Evolutionary conservation across 2,113 vertebrate species (phyloP).

Genomic region (Pontoporia blainvillei): DNA sequence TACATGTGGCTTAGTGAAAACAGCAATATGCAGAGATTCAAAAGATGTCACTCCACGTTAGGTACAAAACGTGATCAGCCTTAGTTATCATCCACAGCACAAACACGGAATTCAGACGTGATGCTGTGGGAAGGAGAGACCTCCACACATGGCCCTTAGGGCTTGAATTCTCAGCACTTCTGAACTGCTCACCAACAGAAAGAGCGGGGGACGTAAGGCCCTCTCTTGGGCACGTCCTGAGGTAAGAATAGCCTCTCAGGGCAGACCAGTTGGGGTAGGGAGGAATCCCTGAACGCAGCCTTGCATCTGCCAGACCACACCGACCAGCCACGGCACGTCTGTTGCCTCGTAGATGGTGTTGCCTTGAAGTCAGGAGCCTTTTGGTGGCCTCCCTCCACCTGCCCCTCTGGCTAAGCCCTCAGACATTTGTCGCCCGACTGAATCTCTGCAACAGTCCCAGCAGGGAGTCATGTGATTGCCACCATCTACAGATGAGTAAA

Average conservation of each 20-base stretch:
- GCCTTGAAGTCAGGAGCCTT: rapidly evolving
- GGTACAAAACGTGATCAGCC: conserved; percentile 49
- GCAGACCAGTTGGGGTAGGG: rapidly evolving
- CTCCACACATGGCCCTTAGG: rapidly evolving
- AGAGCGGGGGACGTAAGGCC: rapidly evolving
- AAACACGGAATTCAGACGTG: not conserved
- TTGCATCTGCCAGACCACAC: rapidly evolving
- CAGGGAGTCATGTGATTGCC: rapidly evolving
- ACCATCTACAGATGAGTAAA: rapidly evolving
- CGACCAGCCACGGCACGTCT: rapidly evolving
- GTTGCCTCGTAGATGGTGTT: rapidly evolving
- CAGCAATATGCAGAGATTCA: conserved; percentile 65
- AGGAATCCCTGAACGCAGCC: not conserved
- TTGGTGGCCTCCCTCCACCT: rapidly evolving
- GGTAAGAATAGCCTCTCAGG: not conserved
- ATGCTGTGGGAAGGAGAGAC: not conserved
- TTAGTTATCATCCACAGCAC: not conserved
- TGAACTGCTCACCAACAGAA: rapidly evolving
- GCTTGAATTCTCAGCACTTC: rapidly evolving
- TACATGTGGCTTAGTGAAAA: conserved; percentile 63
- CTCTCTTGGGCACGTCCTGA: rapidly evolving
- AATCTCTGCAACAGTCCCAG: rapidly evolving
- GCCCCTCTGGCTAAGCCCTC: not conserved
- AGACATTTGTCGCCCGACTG: rapidly evolving
- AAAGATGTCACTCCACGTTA: conserved; percentile 39